Base-by-base conservation (phyloP, 2,113 vertebrate genomes). In the Panthera uncia region DNA sequence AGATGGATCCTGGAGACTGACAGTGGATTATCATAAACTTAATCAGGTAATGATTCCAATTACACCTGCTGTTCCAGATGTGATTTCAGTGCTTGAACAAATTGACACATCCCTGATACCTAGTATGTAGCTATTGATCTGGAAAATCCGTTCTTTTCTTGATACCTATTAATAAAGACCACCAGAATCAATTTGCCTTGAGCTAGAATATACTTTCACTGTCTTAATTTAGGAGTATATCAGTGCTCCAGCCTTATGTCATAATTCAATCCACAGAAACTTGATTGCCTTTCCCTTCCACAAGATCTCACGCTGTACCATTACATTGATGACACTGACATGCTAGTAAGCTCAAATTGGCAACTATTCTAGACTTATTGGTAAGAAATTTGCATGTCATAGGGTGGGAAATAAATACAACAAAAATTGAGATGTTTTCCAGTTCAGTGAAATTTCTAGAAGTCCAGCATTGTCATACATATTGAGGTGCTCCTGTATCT, bases 1-100 rank as follows among this genome's bases (percentile, higher is more conserved):
- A 90, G 92, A 82, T 71, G 84, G 92, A 55, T 76, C 57, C 86
- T 74, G 57, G 71, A 92, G 81, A 96, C 23, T 86, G 50, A 71
- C 31, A 73, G 63, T 65, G 29, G 65, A 38, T 55, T 86, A 89
- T 80, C 33, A 63, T 52, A 89, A 61, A 95, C 65, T 89, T 80
- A 84, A 66, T 55, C 97, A 97, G 91, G 80, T 85, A 65, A 57
- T 25, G 7, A 89, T 45, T 92, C 83, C 55, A 94, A 71, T 68
- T 45, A 27, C 91, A 96, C 88, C 88, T 92, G 91, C 94, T 81
- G 15, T 45, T 92, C 83, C 94, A 96, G 94, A 94, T 96, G 71
- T 92, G 78, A 91, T 89, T 89, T 91, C 78, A 63, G 74, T 89
- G 82, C 55, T 92, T 88, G 83, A 92, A 83, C 45, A 91, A 94